phyloP scores from a whole-genome alignment of 92 coral and sea anemone genomes.

The Virgularia gustaviana region DNA sequence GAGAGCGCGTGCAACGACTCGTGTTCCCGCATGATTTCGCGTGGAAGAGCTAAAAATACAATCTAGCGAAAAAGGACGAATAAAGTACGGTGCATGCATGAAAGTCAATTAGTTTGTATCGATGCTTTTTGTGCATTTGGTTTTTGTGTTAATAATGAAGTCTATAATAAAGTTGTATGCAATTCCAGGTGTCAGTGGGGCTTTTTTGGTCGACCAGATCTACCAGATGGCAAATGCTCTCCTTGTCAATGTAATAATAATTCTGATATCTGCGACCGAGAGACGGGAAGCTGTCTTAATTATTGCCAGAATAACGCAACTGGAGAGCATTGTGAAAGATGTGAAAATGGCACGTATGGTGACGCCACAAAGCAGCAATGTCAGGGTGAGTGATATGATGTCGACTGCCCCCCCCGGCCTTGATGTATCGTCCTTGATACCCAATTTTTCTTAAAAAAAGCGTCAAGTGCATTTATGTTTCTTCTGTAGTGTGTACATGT shows the following conservation, averaged over 20 bases:
- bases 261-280: conserved; percentile 74
- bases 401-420: background rate
- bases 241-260: conserved; percentile 90
- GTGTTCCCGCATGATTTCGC: no score
- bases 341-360: conserved; percentile 92
- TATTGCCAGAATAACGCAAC: conserved; percentile 75
- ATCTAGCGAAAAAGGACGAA: background rate
- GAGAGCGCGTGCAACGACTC: no score
- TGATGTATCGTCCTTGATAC: background rate
- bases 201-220: conserved; percentile 80
- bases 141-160: no score
- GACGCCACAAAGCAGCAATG: conserved; percentile 86
- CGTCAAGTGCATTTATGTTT: no score
- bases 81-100: background rate
- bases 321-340: conserved; percentile 89
- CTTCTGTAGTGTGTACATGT: conserved; percentile 68
- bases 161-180: no score
- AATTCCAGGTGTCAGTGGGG: conserved; percentile 70
- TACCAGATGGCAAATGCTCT: conserved; percentile 83
- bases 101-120: background rate
- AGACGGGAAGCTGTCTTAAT: conserved; percentile 70
- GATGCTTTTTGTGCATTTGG: background rate
- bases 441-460: no score
- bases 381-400: conserved; percentile 54
- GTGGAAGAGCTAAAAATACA: background rate